Evolutionary conservation across 2,113 vertebrate species (phyloP).

Genomic region (Menura novaehollandiae): DNA sequence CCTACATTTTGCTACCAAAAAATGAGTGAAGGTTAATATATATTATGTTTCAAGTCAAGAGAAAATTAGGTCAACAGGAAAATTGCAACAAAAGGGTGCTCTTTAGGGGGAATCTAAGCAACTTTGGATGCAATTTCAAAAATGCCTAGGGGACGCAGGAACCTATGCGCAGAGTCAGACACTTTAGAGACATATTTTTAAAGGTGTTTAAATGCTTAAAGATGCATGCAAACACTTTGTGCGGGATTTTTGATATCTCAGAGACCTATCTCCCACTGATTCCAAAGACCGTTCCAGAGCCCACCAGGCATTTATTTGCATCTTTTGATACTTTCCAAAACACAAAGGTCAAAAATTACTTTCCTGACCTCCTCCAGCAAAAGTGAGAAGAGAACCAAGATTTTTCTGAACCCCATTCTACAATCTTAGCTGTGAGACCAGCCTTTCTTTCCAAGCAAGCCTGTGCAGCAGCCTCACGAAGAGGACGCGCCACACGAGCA

Average conservation of each 20-base stretch:
- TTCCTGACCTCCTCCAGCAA: neutral
- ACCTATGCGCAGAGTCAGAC: neutral
- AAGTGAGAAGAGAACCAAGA: neutral
- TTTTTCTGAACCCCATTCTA: neutral
- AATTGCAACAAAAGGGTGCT: slow-evolving; percentile 22
- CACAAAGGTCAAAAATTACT: neutral
- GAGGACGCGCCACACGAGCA: fast-evolving
- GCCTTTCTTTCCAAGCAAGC: neutral
- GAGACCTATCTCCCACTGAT: neutral
- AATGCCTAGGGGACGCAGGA: neutral
- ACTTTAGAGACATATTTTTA: neutral
- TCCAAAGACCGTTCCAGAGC: neutral
- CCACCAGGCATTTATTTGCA: neutral
- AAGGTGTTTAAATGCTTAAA: slow-evolving; percentile 32
- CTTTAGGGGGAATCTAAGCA: neutral
- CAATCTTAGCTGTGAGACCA: neutral
- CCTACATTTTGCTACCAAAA: neutral
- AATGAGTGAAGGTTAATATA: slow-evolving; percentile 26
- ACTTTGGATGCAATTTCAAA: neutral
- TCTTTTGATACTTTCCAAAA: neutral
- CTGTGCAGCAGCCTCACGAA: neutral
- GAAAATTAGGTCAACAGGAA: slow-evolving; percentile 21
- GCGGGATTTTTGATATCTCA: slow-evolving; percentile 17
- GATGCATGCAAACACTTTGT: slow-evolving; percentile 3
- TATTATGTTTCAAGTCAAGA: slow-evolving; percentile 7